phyloP scores from a whole-genome alignment of 2,888 invertebrate genomes.

The Sminthurides aquaticus region DNA sequence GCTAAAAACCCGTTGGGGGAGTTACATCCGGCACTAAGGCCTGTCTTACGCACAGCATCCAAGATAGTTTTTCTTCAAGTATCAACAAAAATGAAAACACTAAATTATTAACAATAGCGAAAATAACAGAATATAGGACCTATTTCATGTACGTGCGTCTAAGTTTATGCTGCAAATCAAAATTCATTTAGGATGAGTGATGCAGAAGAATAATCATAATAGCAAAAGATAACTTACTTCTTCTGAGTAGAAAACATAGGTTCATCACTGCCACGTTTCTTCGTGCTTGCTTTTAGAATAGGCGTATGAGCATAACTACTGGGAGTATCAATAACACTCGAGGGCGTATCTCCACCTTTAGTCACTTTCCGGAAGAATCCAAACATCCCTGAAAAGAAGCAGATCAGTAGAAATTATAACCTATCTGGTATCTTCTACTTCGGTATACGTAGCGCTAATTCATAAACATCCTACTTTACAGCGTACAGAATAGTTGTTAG shows the following conservation, averaged over 20 bases:
- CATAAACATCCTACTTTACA: no score
- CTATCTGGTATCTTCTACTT: not conserved
- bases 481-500: no score
- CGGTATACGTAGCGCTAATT: no score
- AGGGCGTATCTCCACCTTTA: constrained; percentile 30
- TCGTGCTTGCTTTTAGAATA: constrained; percentile 29
- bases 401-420: no score
- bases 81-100: constrained; percentile 15
- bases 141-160: no score
- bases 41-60: constrained; percentile 34
- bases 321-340: constrained; percentile 24
- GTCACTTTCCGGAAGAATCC: constrained; percentile 35
- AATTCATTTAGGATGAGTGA: no score
- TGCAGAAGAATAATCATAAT: no score
- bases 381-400: constrained; percentile 32
- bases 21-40: constrained; percentile 29
- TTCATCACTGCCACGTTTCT: constrained; percentile 18
- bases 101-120: constrained; percentile 15
- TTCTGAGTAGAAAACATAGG: constrained; percentile 15
- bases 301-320: constrained; percentile 31
- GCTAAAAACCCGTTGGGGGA: constrained; percentile 31
- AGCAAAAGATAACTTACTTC: constrained; percentile 22
- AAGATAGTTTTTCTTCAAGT: constrained; percentile 34
- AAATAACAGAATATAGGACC: not conserved
- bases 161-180: no score